Base-by-base conservation (phyloP, 2,797 vertebrate species). In the Tenualosa ilisha region DNA sequence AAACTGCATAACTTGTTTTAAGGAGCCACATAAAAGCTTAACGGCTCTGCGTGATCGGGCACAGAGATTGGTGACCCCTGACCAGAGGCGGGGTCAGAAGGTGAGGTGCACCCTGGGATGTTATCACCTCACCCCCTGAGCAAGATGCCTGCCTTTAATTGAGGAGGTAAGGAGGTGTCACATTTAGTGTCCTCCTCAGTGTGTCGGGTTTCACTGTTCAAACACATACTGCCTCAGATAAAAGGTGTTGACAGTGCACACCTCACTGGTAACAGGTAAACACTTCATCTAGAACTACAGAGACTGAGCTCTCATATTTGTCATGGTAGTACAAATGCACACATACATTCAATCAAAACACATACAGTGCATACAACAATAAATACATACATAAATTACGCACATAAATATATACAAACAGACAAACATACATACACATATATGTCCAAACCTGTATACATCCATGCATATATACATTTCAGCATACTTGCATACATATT, bases 141-240 rank as follows among this genome's bases (percentile, higher is more conserved):
- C 86, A 87, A 85, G 85, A 85, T 82, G 87, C 84, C 59, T 81
- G 46, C 22, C 82, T 82, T 83, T 85, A 85, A 84, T 81, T 84
- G 50, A 12, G 9, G 65, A 59, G 86, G 83, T 81, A 81, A 81
- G 81, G 75, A 84, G 65, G 65, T 82, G 50, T 84, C 61, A 43
- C 68, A 75, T 40, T 75, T 40, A 75, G 31, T 6, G 37, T 75
- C 37, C 15, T 75, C 12, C 3, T 17, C 12, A 17, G 68, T 68
- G 24, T 72, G 26, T 72, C 37, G 13, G 1, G 40, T 79, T 79
- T 22, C 72, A 46, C 2, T 11, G 59, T 63, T 63, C 37, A 31
- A 72, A 15, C 40, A 20, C 15, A 46, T 8, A 46, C 72, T 20
- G 40, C 17, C 72, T 20, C 6, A 22, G 37, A 22, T 20, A 79